Evolutionary conservation across 1,140 invertebrate species (phyloP), one percentile per base, ranked within the genome.

Genomic region (Leptinotarsa texana): DNA sequence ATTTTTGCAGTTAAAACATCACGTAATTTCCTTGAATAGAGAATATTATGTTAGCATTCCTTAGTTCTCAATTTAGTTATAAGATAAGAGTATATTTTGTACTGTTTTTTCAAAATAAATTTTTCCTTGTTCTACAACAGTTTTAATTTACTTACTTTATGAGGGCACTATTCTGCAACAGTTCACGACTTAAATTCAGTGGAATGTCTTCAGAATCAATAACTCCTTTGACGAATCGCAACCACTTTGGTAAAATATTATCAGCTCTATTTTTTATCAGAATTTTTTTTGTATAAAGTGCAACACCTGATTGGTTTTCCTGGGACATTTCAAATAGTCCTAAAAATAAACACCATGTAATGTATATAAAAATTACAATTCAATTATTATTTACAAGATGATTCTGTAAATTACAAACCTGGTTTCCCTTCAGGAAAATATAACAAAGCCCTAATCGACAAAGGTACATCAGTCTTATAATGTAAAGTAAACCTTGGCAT

Each of bases 151-250:
- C 83, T 88, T 89, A 95, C 93, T 90, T 90, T 74, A 99, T 98
- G 2, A 99, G 88, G 27, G 91, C 89, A 84, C 95, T 96, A 82
- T 98, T 97, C 87, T 99, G 98, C 17, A 99, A 87, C 61, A 99
- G 87, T 86, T 99, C 98, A 83, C 98, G 88, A 82, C 96, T 98
- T 62, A 99, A 88, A 90, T 99, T 99, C 21, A 99, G 88, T 13
- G 97, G 98, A 88, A 99, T 98, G 83, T 99, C 97, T 89, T 99
- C 97, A 6, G 95, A 98, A 87, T 99, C 97, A 11, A 99, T 95
- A 27, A 99, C 96, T 84, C 97, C 95, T 93, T 95, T 98, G 1
- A 98, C 86, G 86, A 98, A 99, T 80, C 96, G 86, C 65, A 98
- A 87, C 96, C 96, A 99, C 84, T 96, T 96, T 1, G 97, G 97